Base-by-base conservation (phyloP, 2,797 vertebrate genomes). In the Salarias fasciatus region DNA sequence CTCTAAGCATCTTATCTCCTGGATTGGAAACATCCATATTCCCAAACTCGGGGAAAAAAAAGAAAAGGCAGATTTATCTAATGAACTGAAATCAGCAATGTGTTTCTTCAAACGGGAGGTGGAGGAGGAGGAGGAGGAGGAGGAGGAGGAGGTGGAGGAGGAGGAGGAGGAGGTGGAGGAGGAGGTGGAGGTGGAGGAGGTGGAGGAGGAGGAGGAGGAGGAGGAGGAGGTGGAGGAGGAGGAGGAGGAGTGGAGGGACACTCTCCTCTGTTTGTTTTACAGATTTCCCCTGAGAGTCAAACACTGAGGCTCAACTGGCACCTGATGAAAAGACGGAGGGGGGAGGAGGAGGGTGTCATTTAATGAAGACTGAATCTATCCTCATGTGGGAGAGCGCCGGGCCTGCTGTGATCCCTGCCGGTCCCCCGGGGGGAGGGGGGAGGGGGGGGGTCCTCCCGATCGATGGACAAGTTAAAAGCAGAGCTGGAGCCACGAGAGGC, bases 1-100 rank as follows among this genome's bases (percentile, higher is more conserved):
- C 54, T 72, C 11, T 76, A 77, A 82, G 72, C 72, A 69, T 78
- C 67, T 83, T 69, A 87, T 80, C 70, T 67, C 35, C 40, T 4
- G 42, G 74, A 69, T 24, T 69, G 68, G 72, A 63, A 24, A 45
- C 31, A 42, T 72, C 74, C 35, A 69, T 56, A 35, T 49, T 52
- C 11, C 14, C 41, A 41, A 53, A 53, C 37, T 62, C n/a, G n/a
- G n/a, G n/a, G n/a, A n/a, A n/a, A n/a, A n/a, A 53, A 28, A 5
- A 15, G 40, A 46, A 49, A 24, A 31, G 14, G 12, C 8, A 35
- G 58, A 38, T 63, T 63, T 44, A 51, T 72, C 40, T 41, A 36
- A 29, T 48, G 24, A 8, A n/a, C 12, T 6, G 18, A 60, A 53
- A 35, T 4, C n/a, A n/a, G n/a, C n/a, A n/a, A n/a, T 62, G 55